phyloP scores from a whole-genome alignment of 2,113 vertebrate species.

The Maccullochella peelii region DNA sequence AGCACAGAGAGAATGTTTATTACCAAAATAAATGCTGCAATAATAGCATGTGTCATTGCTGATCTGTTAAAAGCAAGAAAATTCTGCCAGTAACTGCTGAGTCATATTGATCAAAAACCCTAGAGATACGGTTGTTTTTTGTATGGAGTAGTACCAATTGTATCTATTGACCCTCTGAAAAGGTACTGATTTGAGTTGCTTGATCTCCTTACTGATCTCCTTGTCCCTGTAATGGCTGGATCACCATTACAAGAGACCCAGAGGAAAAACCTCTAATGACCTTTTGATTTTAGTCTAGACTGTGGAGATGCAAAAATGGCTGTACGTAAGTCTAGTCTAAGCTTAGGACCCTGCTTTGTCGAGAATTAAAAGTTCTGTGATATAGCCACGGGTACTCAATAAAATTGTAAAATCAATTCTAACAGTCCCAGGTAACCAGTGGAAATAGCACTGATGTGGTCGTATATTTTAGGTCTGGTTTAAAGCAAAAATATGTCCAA shows the following conservation, averaged over 20 bases:
- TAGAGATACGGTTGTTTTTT: constrained; percentile 1
- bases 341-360: constrained; percentile 14
- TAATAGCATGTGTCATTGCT: not conserved
- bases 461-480: not conserved
- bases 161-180: constrained; percentile 33
- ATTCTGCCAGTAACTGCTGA: constrained; percentile 14
- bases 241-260: constrained; percentile 24
- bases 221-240: constrained; percentile 30
- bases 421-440: constrained; percentile 13
- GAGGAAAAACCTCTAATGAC: constrained; percentile 46
- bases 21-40: constrained; percentile 17
- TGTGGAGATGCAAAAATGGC: constrained; percentile 29
- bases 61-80: constrained; percentile 15
- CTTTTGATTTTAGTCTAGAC: constrained; percentile 56
- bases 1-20: constrained; percentile 2
- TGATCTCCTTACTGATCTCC: constrained; percentile 50
- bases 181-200: constrained; percentile 40
- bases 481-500: not conserved
- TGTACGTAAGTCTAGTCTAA: constrained; percentile 10
- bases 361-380: constrained; percentile 40
- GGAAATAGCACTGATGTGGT: not conserved
- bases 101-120: constrained; percentile 23
- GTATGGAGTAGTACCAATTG: constrained; percentile 7
- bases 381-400: constrained; percentile 3
- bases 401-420: constrained; percentile 32